These are phyloP conservation scores for Alces alces DNA, from an alignment of 2,113 vertebrate genomes.

Conservation along the genomic window DNA sequence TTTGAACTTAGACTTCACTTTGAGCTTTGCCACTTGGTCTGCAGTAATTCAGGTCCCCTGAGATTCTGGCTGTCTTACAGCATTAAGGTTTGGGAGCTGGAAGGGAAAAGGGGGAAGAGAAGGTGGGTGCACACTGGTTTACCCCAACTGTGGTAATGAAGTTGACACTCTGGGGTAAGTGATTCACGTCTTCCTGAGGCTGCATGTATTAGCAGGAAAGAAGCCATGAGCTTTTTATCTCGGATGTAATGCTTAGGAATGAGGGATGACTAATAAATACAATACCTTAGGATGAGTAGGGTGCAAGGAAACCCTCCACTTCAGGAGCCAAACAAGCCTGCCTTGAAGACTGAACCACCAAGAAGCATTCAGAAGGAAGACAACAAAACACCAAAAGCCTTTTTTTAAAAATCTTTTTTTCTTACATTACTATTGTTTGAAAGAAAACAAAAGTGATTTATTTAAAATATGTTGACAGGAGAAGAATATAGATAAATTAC, in stretches of 20 bases:
- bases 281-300: background rate
- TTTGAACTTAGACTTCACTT: background rate
- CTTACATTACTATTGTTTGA: background rate
- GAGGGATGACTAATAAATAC: background rate
- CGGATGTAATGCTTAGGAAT: slow-evolving; percentile 17
- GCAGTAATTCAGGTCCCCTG: background rate
- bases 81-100: background rate
- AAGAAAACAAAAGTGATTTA: slow-evolving; percentile 1
- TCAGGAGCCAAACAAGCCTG: background rate
- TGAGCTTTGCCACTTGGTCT: background rate
- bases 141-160: background rate
- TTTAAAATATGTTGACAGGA: background rate
- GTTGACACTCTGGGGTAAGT: background rate
- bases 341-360: background rate
- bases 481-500: background rate
- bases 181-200: background rate
- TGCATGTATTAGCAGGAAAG: background rate
- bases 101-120: background rate
- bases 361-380: background rate
- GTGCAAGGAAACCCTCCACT: background rate
- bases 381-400: background rate
- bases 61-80: background rate
- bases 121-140: background rate
- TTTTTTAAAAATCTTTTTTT: background rate
- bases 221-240: background rate